Conservation (phyloP, 2,113 vertebrate genomes). For the Haemorhous mexicanus region DNA sequence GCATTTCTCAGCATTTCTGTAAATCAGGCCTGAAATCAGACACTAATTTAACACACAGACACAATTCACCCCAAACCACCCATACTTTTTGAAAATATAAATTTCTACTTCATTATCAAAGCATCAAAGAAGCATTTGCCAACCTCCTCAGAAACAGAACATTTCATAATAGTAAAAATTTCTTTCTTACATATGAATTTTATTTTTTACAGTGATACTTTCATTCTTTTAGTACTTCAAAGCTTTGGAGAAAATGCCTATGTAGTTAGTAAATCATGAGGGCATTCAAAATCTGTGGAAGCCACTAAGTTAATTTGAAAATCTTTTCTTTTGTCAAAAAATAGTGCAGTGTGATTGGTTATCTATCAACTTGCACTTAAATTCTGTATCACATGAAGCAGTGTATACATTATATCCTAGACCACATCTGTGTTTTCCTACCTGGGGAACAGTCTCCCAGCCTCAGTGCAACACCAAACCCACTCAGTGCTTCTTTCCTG, state of each 20-base stretch:
- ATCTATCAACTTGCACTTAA: background rate
- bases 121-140: background rate
- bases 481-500: background rate
- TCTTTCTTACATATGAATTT: background rate
- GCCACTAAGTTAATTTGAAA: background rate
- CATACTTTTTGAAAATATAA: background rate
- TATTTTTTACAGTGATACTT: background rate
- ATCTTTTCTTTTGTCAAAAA: background rate
- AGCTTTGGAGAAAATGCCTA: background rate
- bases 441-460: accelerated
- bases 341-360: background rate
- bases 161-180: background rate
- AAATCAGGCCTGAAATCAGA: slow-evolving; percentile 6
- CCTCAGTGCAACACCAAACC: background rate
- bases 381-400: background rate
- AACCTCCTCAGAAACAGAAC: background rate
- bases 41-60: background rate
- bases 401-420: background rate
- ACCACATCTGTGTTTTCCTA: background rate
- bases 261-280: accelerated
- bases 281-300: background rate
- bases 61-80: background rate
- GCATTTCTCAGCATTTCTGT: slow-evolving; percentile 2
- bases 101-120: background rate
- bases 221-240: background rate